Evolutionary conservation across 2,113 vertebrate genomes (phyloP).

Genomic region (Delphinus delphis): DNA sequence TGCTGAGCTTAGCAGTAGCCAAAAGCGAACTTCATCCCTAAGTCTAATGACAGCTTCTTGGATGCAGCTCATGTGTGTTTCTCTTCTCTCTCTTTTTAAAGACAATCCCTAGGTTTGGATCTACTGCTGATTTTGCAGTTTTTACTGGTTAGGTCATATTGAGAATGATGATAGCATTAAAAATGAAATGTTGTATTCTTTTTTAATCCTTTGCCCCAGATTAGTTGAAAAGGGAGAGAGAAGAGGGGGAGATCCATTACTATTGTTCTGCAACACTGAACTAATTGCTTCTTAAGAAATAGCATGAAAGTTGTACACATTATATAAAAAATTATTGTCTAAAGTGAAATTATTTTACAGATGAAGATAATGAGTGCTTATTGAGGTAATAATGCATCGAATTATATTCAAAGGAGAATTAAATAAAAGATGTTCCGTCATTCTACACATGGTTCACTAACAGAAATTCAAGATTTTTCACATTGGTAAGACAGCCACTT

Average conservation of each 20-base stretch:
- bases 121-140: constrained; percentile 60
- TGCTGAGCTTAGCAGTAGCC: constrained; percentile 30
- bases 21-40: constrained; percentile 20
- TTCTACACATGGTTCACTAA: not conserved
- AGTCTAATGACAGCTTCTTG: constrained; percentile 58
- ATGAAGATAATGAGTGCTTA: not conserved
- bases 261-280: not conserved
- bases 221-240: not conserved
- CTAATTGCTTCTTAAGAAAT: constrained; percentile 12
- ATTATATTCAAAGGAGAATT: not conserved
- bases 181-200: constrained; percentile 22
- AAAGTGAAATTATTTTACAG: not conserved
- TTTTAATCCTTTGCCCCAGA: constrained; percentile 22
- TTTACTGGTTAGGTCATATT: constrained; percentile 61
- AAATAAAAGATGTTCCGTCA: not conserved
- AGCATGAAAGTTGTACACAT: not conserved
- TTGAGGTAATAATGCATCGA: not conserved
- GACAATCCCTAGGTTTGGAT: constrained; percentile 60
- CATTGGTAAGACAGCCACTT: not conserved
- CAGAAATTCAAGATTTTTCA: not conserved
- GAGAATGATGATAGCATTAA: constrained; percentile 46
- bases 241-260: not conserved
- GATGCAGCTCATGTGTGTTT: not conserved
- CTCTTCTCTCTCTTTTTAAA: constrained; percentile 8
- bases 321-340: not conserved